Evolutionary conservation across 2,888 invertebrate species (phyloP), one percentile per base, ranked within the genome.

Genomic region (Oscheius sp.): DNA sequence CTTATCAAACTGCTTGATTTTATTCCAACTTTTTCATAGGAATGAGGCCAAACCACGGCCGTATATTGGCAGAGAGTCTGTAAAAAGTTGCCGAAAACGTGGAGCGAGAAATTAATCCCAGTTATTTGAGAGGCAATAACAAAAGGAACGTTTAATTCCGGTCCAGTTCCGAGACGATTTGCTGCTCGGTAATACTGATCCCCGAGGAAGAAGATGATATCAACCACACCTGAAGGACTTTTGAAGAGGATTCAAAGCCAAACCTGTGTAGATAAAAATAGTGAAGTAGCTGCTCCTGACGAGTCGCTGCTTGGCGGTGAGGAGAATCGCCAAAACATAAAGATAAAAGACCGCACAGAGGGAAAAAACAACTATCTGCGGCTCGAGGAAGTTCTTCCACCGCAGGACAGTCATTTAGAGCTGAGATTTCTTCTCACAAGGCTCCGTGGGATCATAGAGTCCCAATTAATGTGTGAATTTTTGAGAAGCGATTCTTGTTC

Each of bases 241-340:
- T 5, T 4, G 3, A n/a, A n/a, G n/a, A n/a, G n/a, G n/a, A n/a
- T n/a, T n/a, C n/a, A n/a, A n/a, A n/a, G n/a, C n/a, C n/a, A n/a
- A 27, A 55, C 55, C 55, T 55, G 55, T 55, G 20, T 55, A 55
- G 17, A 55, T 55, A 20, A 55, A 55, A 33, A 55, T 33, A 10
- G 25, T 37, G 37, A 55, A 55, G 34, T 55, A 55, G 34, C 34
- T 37, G 8, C 37, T 25, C 1, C 55, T n/a, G 17, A 55, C 6
- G 6, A 55, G 6, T 20, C 17, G 8, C 17, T 55, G 33, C 25
- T 20, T 31, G 1, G 61, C 42, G n/a, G 61, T 42, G 23, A 42
- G 27, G 8, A 55, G 37, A n/a, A 31, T 31, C 12, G 34, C 3
- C 17, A 55, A 25, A 20, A 55, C 55, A 33, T 34, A 55, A 34